These are phyloP conservation scores for Hoplostethus atlanticus DNA, from an alignment of 2,797 vertebrate genomes.

Conservation along the genomic window DNA sequence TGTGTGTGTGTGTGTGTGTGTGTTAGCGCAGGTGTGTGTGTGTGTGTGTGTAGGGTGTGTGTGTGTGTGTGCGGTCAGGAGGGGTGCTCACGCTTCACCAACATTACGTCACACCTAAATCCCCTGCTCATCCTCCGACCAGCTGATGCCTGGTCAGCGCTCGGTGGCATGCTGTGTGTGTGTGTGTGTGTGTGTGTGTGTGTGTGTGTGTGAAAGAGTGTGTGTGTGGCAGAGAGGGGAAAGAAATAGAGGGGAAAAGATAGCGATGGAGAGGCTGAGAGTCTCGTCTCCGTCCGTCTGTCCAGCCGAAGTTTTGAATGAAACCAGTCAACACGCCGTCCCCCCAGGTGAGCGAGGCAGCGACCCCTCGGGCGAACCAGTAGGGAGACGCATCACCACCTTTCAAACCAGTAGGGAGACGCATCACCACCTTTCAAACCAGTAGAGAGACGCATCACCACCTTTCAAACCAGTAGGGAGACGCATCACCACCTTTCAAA, in stretches of 20 bases:
- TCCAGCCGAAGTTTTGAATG: too few species aligned
- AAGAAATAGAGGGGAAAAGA: background rate
- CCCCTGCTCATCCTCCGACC: constrained; percentile 32
- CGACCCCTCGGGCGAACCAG: too few species aligned
- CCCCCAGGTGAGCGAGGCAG: too few species aligned
- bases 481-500: too few species aligned
- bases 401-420: too few species aligned
- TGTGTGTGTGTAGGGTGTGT: background rate
- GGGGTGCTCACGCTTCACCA: constrained; percentile 38
- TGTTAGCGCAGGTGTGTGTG: constrained; percentile 1
- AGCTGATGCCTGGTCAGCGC: constrained; percentile 37
- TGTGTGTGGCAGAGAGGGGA: background rate
- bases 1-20: background rate
- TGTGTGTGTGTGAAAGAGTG: constrained; percentile 8
- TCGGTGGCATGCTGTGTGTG: constrained; percentile 9
- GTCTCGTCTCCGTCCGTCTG: too few species aligned
- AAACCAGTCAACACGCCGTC: too few species aligned
- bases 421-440: too few species aligned
- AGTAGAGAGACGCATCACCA: too few species aligned
- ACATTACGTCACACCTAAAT: constrained; percentile 31
- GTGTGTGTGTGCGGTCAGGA: constrained; percentile 22
- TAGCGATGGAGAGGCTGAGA: background rate
- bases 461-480: too few species aligned
- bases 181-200: background rate
- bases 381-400: too few species aligned